Percentiles rank a stretch among this genome's conserved stretches.
phyloP scores from a whole-genome alignment of 2,888 invertebrate species.

The Prosopocoilus inquinatus region DNA sequence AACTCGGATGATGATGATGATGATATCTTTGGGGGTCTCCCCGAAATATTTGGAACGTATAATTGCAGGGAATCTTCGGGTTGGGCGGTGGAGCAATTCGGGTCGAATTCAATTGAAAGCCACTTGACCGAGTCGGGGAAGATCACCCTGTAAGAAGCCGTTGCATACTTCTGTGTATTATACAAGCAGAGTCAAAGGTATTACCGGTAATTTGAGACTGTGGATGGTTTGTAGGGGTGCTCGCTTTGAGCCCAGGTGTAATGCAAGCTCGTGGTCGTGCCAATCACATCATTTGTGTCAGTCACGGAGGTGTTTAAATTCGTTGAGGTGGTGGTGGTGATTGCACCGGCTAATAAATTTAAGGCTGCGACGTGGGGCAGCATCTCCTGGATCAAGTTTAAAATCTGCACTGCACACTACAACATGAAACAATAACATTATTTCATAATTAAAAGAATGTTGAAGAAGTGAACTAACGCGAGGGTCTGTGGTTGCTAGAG shows the following conservation, averaged over 20 bases:
- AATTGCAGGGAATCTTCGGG: slow-evolving; percentile 85
- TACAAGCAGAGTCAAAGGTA: slow-evolving; percentile 1
- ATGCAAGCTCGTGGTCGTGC: slow-evolving; percentile 75
- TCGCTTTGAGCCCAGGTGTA: slow-evolving; percentile 94
- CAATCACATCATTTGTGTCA: slow-evolving; percentile 10
- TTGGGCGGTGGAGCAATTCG: slow-evolving; percentile 88
- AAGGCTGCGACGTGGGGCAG: slow-evolving; percentile 85
- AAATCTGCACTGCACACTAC: slow-evolving; percentile 80
- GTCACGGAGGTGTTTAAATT: slow-evolving; percentile 5
- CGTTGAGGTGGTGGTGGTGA: neutral
- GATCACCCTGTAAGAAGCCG: slow-evolving; percentile 60
- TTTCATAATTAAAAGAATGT: neutral
- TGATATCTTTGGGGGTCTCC: slow-evolving; percentile 32
- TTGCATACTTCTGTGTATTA: slow-evolving; percentile 1
- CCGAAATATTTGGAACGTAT: slow-evolving; percentile 57
- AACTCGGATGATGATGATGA: no score
- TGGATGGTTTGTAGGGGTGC: slow-evolving; percentile 91
- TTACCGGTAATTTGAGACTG: slow-evolving; percentile 79
- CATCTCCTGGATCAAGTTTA: slow-evolving; percentile 83
- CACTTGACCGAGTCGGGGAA: slow-evolving; percentile 89
- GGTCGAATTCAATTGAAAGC: slow-evolving; percentile 92
- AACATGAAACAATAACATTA: slow-evolving; percentile 31
- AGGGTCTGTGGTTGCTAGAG: slow-evolving; percentile 78
- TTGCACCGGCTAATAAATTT: slow-evolving; percentile 60
- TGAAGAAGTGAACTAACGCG: slow-evolving; percentile 58